Conservation (phyloP, 2,113 vertebrate species). For the Chloropsis hardwickii region DNA sequence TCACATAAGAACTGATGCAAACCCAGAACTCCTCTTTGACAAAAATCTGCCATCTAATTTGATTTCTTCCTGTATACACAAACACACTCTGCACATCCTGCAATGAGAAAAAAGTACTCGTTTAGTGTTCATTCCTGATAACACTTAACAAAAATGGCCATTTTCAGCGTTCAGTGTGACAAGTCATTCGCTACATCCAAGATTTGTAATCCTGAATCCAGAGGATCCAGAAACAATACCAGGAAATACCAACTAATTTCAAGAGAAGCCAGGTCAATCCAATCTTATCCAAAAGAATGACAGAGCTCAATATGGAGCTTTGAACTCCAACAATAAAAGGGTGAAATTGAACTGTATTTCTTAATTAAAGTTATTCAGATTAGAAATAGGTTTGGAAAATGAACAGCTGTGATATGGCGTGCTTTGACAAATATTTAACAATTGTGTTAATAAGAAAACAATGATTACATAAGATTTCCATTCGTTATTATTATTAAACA, state of each 20-base stretch:
- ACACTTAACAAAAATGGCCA: background rate
- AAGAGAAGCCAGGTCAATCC: background rate
- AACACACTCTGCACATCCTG: background rate
- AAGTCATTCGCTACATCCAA: background rate
- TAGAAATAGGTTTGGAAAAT: background rate
- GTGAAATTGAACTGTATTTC: background rate
- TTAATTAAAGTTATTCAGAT: background rate
- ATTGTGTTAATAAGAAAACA: background rate
- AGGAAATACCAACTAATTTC: background rate
- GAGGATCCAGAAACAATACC: background rate
- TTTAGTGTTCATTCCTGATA: background rate
- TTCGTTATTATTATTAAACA: constrained; percentile 3
- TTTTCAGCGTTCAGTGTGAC: background rate
- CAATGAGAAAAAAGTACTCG: background rate
- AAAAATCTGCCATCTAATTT: background rate
- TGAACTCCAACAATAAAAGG: background rate
- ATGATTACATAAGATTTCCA: background rate
- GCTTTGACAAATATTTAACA: background rate
- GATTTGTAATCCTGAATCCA: background rate
- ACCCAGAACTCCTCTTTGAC: background rate
- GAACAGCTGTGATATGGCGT: background rate
- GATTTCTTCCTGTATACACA: background rate
- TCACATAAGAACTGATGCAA: background rate
- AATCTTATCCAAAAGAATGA: background rate
- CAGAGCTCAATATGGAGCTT: background rate